Evolutionary conservation across 2,797 vertebrate genomes (phyloP).

Genomic region (Manis pentadactyla): DNA sequence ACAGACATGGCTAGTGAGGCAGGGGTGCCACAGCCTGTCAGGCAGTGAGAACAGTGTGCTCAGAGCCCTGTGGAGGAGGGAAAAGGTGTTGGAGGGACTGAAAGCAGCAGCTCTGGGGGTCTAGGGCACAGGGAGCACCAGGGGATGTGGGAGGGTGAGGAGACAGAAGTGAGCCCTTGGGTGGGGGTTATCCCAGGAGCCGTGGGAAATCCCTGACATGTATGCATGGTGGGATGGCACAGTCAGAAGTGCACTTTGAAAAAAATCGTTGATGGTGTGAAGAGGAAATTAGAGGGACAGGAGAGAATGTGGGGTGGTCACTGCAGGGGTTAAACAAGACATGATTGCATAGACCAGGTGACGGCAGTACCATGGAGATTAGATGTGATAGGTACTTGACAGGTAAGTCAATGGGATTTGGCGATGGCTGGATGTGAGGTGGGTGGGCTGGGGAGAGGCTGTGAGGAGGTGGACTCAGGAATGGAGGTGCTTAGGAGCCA

Average conservation of each 20-base stretch:
- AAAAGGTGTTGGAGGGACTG: neutral
- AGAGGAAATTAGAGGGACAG: neutral
- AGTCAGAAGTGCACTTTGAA: neutral
- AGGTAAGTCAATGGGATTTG: neutral
- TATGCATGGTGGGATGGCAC: neutral
- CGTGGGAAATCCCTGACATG: neutral
- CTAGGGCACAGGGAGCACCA: neutral
- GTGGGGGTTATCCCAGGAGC: neutral
- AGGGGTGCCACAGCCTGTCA: neutral
- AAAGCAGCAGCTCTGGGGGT: neutral
- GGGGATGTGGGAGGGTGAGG: neutral
- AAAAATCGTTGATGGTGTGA: neutral
- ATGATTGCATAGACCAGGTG: neutral
- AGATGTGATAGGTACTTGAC: rapidly evolving
- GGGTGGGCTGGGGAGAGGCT: neutral
- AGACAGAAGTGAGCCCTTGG: neutral
- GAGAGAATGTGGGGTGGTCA: neutral
- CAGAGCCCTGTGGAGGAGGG: neutral
- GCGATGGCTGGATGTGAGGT: neutral
- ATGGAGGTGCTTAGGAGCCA: rapidly evolving
- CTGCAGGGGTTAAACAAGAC: neutral
- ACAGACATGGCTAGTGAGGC: neutral
- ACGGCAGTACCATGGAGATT: neutral
- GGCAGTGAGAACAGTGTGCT: rapidly evolving
- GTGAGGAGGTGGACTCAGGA: neutral